Conservation (phyloP, 2,797 vertebrate species). For the Fringilla coelebs region DNA sequence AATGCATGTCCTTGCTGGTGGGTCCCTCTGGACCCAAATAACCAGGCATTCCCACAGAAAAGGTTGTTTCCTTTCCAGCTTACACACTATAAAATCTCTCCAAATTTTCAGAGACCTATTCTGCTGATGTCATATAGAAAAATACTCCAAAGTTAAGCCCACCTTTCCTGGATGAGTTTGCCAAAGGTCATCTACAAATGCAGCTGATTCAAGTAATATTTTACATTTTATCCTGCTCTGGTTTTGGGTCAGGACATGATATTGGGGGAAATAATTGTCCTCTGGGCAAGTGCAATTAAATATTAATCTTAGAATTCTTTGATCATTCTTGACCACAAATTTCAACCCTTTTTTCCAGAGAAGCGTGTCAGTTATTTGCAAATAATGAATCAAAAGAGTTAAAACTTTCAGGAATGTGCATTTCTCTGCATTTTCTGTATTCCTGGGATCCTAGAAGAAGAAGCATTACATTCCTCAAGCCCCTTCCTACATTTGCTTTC, state of each 20-base stretch:
- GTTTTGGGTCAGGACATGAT: not conserved
- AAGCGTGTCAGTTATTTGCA: not conserved
- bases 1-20: rapidly evolving
- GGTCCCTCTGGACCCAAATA: not conserved
- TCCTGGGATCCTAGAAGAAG: not conserved
- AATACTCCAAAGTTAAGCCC: not conserved
- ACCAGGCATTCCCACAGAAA: not conserved
- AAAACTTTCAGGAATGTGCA: not conserved
- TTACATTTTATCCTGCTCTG: not conserved
- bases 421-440: not conserved
- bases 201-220: not conserved
- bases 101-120: not conserved
- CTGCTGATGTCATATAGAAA: not conserved
- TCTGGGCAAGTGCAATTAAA: not conserved
- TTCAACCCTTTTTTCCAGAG: not conserved
- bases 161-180: not conserved
- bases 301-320: not conserved
- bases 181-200: not conserved
- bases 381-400: not conserved
- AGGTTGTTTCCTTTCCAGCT: not conserved
- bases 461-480: not conserved
- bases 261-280: not conserved
- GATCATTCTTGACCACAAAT: not conserved
- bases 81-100: not conserved
- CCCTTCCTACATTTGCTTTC: not conserved